Evolutionary conservation across 2,797 vertebrate species (phyloP).

Genomic region (Catostomus latipinnis): DNA sequence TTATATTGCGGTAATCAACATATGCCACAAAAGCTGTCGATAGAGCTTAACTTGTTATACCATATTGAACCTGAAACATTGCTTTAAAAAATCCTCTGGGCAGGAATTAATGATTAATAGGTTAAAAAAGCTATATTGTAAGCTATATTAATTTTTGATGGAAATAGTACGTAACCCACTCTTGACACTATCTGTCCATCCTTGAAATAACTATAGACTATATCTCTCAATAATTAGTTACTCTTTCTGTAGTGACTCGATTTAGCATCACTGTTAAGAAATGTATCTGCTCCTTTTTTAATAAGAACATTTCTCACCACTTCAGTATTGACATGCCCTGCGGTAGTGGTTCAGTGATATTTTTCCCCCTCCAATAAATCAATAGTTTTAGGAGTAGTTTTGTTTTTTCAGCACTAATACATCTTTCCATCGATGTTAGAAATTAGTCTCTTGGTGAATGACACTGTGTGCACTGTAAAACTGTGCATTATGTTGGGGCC

Average conservation of each 20-base stretch:
- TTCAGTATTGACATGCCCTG: conserved; percentile 16
- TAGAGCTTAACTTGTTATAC: too few species aligned
- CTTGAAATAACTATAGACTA: background rate
- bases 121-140: background rate
- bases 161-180: conserved; percentile 3
- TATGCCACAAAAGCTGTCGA: too few species aligned
- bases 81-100: too few species aligned
- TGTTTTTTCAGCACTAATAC: conserved; percentile 7
- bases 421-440: background rate
- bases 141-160: background rate
- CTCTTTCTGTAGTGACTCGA: background rate
- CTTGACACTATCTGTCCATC: conserved; percentile 1
- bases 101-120: too few species aligned
- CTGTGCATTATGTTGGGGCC: background rate
- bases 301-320: conserved; percentile 1
- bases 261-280: conserved; percentile 5
- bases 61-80: too few species aligned
- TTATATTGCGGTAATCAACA: too few species aligned
- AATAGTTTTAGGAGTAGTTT: conserved; percentile 1
- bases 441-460: background rate
- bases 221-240: background rate
- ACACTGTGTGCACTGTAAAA: background rate
- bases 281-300: conserved; percentile 10
- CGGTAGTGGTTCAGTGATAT: background rate
- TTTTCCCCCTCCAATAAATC: conserved; percentile 18